phyloP scores from a whole-genome alignment of 2,888 invertebrate species.

The Apocheima hispidaria region DNA sequence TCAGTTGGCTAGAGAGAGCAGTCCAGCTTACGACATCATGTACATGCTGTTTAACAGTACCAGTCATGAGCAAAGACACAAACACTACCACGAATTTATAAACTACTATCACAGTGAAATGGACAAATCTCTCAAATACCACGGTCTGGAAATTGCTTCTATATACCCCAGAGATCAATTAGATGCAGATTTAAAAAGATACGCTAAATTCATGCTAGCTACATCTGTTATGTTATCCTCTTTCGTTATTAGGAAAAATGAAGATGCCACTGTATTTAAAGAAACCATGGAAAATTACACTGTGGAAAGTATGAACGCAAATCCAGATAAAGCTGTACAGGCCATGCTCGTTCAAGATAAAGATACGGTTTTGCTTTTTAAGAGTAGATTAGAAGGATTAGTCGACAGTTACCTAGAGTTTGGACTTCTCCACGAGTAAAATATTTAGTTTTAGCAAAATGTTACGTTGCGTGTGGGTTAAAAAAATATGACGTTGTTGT shows the following conservation, averaged over 20 bases:
- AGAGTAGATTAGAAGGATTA: conserved; percentile 21
- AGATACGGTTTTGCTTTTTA: conserved; percentile 8
- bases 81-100: conserved; percentile 49
- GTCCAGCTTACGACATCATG: conserved; percentile 53
- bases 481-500: too few relatives aligned
- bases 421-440: conserved; percentile 15
- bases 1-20: conserved; percentile 51
- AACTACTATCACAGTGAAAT: conserved; percentile 47
- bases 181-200: conserved; percentile 52
- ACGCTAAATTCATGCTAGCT: conserved; percentile 45
- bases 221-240: conserved; percentile 39
- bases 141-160: conserved; percentile 46
- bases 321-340: background rate
- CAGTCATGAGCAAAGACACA: conserved; percentile 50
- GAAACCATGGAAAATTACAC: conserved; percentile 16
- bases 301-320: background rate
- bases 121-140: conserved; percentile 46
- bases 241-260: conserved; percentile 45
- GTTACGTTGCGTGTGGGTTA: background rate
- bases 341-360: background rate
- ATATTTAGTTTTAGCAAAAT: background rate
- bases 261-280: conserved; percentile 42
- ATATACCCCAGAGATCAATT: conserved; percentile 53
- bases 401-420: conserved; percentile 28
- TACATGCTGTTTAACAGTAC: conserved; percentile 60